Evolutionary conservation across 2,113 vertebrate genomes (phyloP), one percentile per base, ranked within the genome.

Genomic region (Columba livia): DNA sequence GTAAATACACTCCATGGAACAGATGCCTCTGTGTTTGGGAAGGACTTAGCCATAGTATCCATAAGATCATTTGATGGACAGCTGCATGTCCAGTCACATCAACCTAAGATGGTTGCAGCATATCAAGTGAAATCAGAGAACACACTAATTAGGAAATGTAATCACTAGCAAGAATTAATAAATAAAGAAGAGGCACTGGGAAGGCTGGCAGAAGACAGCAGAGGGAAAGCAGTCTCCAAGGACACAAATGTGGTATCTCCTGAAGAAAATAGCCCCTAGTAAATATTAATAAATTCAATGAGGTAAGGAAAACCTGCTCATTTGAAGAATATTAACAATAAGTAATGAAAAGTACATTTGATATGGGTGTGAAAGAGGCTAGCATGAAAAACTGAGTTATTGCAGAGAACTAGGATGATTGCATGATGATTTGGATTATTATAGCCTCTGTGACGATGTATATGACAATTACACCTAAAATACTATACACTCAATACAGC

Each of bases 81-180:
- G 79, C 44, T 51, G 56, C 25, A 34, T 19, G 14, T 57, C 40
- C 82, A 73, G 54, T 38, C 88, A 42, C 34, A 81, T 47, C 79
- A 72, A 31, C 18, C 5, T 0, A 64, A 71, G 26, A 86, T 29
- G 48, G 32, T 29, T 51, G 83, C 26, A 56, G 75, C 2, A 3
- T 64, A 40, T 25, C 10, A 83, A 81, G 53, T 92, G 91, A 92
- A 93, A 93, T 31, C 15, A 36, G 77, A 97, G 72, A 93, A 60
- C 51, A 51, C 15, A 15, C 54, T 85, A 65, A 89, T 70, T 77
- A 61, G 71, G 85, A 94, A 91, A 79, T 66, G 28, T 34, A 85
- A 79, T 73, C 87, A 50, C n/a, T 26, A 58, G 62, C 62, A 85
- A 89, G 74, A 88, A 47, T 65, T 88, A 82, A 85, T 87, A 91